A percentile compares a stretch with the other conserved stretches of the same genome.
These are phyloP conservation scores for Oncorhynchus mykiss DNA, from an alignment of 2,113 vertebrate species.

Conservation along the genomic window DNA sequence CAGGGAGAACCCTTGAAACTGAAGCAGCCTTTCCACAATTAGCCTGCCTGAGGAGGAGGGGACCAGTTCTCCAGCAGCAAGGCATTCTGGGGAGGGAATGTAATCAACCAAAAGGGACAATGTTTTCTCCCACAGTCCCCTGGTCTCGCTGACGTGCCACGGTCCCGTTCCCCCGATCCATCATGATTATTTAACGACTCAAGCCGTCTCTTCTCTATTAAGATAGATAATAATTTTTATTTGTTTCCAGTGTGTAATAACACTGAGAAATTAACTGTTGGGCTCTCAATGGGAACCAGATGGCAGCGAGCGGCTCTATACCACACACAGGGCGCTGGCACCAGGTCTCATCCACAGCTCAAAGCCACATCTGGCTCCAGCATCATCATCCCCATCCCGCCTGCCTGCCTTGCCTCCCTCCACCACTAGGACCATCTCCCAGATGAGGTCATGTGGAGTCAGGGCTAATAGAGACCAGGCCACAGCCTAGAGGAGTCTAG, in stretches of 20 bases:
- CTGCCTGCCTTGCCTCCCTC: slow-evolving; percentile 42
- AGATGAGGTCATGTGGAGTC: slow-evolving; percentile 68
- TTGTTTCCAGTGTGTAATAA: slow-evolving; percentile 69
- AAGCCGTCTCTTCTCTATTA: slow-evolving; percentile 25
- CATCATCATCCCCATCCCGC: too few relatives aligned
- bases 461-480: slow-evolving; percentile 60
- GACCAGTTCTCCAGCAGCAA: slow-evolving; percentile 29
- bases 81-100: slow-evolving; percentile 50
- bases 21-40: slow-evolving; percentile 49
- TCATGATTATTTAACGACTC: slow-evolving; percentile 7
- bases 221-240: slow-evolving; percentile 65
- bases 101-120: slow-evolving; percentile 53
- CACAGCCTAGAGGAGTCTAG: slow-evolving; percentile 30
- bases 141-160: slow-evolving; percentile 35
- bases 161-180: slow-evolving; percentile 27
- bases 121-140: slow-evolving; percentile 40
- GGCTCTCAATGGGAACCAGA: slow-evolving; percentile 69
- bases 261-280: slow-evolving; percentile 59
- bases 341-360: slow-evolving; percentile 54
- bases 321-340: slow-evolving; percentile 75
- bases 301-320: slow-evolving; percentile 48
- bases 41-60: slow-evolving; percentile 21
- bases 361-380: slow-evolving; percentile 61
- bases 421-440: slow-evolving; percentile 60
- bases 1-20: slow-evolving; percentile 37